Base-by-base conservation (phyloP, 1,140 invertebrate genomes). In the Mercenaria mercenaria region DNA sequence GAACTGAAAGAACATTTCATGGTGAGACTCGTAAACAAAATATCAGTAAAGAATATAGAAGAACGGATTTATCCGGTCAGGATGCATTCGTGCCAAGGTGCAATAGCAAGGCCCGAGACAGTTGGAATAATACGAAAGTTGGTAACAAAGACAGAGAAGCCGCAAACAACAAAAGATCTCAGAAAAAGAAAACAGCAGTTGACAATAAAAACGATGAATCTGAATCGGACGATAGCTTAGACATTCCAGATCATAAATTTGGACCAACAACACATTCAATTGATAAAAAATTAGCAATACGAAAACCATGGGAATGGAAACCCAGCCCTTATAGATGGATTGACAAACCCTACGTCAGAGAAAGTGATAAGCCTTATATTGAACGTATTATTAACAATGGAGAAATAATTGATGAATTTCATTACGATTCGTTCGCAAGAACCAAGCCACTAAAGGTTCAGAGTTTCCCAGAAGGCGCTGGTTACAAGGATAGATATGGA, bases 301-400 rank as follows among this genome's bases (percentile, higher is more conserved):
- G 88, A 23, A 89, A 83, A 39, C 88, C 88, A 0, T 89, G 88
- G 88, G 88, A 89, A 59, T 89, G 88, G 88, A 61, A 67, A 61
- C 88, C 88, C 1, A 89, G 81, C 59, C 69, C 81, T 13, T 89
- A 89, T 67, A 89, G 88, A 76, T 89, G 88, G 88, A 84, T 67
- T 13, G 88, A 89, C 50, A 89, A 84, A 81, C 43, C 88, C 0
- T 88, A 80, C 32, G 67, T 89, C 15, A 74, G 50, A 47, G 88
- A 89, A 76, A 89, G 88, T 50, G 88, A 89, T 50, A 89, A 89
- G 74, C 88, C 88, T 32, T 89, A 89, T 41, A 89, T 89, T 37
- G 88, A 89, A 52, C 43, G 88, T 29, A 84, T 89, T 0, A 83
- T 89, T 13, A 89, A 89, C 67, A 69, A 29, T 41, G 80, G 80